phyloP scores from a whole-genome alignment of 64 coral and sea anemone species.

The Pocillopora verrucosa region DNA sequence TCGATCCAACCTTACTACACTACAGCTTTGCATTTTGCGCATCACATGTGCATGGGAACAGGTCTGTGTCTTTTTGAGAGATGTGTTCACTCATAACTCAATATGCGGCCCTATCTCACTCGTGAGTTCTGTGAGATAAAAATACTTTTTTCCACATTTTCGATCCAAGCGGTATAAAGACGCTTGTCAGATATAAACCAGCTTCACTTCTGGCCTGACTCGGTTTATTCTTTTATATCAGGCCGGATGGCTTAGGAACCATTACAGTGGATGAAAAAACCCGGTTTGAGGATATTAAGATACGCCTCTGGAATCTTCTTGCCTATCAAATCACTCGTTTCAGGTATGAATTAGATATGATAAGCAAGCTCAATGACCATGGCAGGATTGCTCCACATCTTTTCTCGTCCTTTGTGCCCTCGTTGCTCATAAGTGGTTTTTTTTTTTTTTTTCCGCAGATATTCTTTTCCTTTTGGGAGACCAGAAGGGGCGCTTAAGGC shows the following conservation, averaged over 20 bases:
- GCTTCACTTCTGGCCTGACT: no score
- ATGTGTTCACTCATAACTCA: no score
- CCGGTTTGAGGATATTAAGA: constrained; percentile 93
- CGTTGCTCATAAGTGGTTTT: not conserved
- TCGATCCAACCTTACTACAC: constrained; percentile 91
- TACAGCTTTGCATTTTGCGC: constrained; percentile 99
- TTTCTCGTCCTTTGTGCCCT: no score
- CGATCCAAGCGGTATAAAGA: no score
- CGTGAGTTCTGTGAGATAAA: no score
- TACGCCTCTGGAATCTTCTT: constrained; percentile 89
- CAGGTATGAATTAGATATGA: constrained; percentile 39
- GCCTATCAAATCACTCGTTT: constrained; percentile 88
- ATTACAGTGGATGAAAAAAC: constrained; percentile 89
- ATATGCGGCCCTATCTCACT: not conserved
- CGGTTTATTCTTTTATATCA: constrained; percentile 8
- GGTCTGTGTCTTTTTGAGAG: constrained; percentile 36
- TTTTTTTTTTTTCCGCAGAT: constrained; percentile 38
- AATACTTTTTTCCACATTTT: not conserved
- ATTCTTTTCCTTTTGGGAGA: constrained; percentile 98
- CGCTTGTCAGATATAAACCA: no score
- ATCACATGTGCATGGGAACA: constrained; percentile 97
- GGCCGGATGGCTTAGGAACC: constrained; percentile 96
- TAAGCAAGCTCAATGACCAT: not conserved
- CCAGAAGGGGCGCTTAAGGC: constrained; percentile 97
- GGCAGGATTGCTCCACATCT: not conserved